Evolutionary conservation across 2,113 vertebrate genomes (phyloP), one percentile per base, ranked within the genome.

Genomic region (Rhinolophus sinicus): DNA sequence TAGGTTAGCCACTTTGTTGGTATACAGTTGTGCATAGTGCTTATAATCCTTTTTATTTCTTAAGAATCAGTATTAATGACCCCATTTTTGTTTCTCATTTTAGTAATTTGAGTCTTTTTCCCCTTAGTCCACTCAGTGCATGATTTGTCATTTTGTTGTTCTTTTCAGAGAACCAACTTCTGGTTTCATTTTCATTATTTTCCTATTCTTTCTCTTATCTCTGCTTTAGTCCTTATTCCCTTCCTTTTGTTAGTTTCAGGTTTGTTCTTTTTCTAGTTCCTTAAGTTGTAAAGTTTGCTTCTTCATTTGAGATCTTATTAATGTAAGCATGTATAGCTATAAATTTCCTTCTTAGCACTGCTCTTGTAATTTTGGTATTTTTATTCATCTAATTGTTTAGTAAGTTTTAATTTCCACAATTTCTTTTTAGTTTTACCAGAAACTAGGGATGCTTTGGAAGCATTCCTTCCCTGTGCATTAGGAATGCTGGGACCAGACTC

Each of bases 381-480:
- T 44, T 44, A 12, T 50, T 50, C 47, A 10, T 50, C 12, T 50
- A 11, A 50, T 50, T 11, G 47, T 13, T 50, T 50, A 3, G 40
- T 83, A 64, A 83, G 4, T 19, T 19, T 78, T 65, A 50, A 50
- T 64, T 65, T 54, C n/a, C 18, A 54, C 16, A 47, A 44, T 33
- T 83, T 50, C 14, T 89, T 21, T 12, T 13, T 16, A 35, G 10
- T 14, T 15, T 9, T 44, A 64, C 38, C n/a, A 81, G 40, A 1
- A 30, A 60, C 19, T 3, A 4, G 13, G 24, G 40, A 44, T 30
- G 38, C 19, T 54, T 24, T 15, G 44, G 21, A 73, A 75, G 5
- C 5, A 21, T 22, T 3, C 50, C 6, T 67, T 22, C 7, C 40
- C n/a, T 9, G 1, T 5, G 2, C 35, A 16, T 11, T 24, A 24